A percentile compares a stretch with the other conserved stretches of the same genome.
Evolutionary conservation across 1,140 invertebrate genomes (phyloP).

Genomic region (Drosophila bifasciata): DNA sequence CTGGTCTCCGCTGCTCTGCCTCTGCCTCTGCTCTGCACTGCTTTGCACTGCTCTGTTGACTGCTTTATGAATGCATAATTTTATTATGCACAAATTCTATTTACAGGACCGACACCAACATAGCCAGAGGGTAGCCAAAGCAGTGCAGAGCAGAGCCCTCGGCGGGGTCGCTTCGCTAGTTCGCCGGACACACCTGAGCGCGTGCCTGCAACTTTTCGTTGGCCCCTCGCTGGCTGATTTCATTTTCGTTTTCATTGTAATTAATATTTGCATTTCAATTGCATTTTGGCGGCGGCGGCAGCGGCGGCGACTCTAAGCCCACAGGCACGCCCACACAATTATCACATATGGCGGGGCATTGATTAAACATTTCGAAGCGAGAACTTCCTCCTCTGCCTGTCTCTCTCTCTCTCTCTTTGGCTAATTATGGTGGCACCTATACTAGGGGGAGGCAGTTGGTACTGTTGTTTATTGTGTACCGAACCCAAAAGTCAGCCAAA

Average conservation of each 20-base stretch:
- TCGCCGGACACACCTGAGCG: background rate
- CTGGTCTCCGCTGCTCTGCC: too few species aligned
- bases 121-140: too few species aligned
- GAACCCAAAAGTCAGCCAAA: constrained; percentile 9
- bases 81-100: constrained; percentile 70
- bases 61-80: constrained; percentile 67
- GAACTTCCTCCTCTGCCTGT: too few species aligned
- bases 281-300: constrained; percentile 25
- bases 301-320: too few species aligned
- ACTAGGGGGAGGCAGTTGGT: constrained; percentile 1
- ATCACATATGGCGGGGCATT: constrained; percentile 49
- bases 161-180: background rate
- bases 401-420: background rate
- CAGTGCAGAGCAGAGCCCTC: too few species aligned
- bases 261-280: constrained; percentile 55
- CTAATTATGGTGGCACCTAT: constrained; percentile 20
- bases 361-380: constrained; percentile 52
- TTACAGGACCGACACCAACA: constrained; percentile 52
- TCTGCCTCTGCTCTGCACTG: too few species aligned
- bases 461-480: constrained; percentile 14
- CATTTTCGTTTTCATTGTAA: constrained; percentile 49
- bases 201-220: background rate
- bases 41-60: too few species aligned
- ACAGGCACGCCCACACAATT: constrained; percentile 30
- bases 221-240: constrained; percentile 9